Evolutionary conservation across 2,797 vertebrate species (phyloP), one percentile per base, ranked within the genome.

Genomic region (Crypturellus tataupa): DNA sequence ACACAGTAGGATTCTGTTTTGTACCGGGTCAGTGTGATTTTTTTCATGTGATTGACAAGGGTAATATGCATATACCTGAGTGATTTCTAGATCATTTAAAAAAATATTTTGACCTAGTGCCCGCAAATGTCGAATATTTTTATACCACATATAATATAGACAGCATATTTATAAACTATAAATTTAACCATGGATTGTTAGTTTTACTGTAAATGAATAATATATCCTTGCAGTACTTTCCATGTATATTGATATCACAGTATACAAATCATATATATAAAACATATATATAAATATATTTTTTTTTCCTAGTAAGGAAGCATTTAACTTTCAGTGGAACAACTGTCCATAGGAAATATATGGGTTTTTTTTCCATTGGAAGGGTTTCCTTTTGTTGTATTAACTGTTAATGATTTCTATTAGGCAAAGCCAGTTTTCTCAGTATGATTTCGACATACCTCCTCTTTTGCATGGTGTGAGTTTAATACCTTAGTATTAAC

Each of bases 161-260:
- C 98, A 98, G 87, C 97, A 91, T 98, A 98, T 99, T 99, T 99
- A 99, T 99, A 98, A 99, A 98, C 98, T 98, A 98, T 98, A 97
- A 98, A 96, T 97, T 97, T 98, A 98, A 98, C 91, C 94, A 87
- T 97, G 98, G 84, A 94, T 95, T 95, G 94, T 97, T 98, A 97
- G 97, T 97, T 97, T 95, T 98, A 95, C 98, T 98, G 98, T 99
- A 98, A 98, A 98, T 98, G 94, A 98, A 95, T 98, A 98, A 96
- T 98, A 98, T 98, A 98, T 98, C 98, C 98, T 98, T 98, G 98
- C 98, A 98, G 98, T 98, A 98, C 98, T 98, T 98, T 97, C 96
- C 98, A 96, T 98, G 97, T 98, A 98, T 98, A 97, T 94, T 94
- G 96, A 97, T 98, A 98, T 98, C 97, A 95, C 96, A 96, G 96